Percentiles rank a stretch among this genome's conserved stretches.
phyloP scores from a whole-genome alignment of 2,113 vertebrate species.

The Cheilinus undulatus region DNA sequence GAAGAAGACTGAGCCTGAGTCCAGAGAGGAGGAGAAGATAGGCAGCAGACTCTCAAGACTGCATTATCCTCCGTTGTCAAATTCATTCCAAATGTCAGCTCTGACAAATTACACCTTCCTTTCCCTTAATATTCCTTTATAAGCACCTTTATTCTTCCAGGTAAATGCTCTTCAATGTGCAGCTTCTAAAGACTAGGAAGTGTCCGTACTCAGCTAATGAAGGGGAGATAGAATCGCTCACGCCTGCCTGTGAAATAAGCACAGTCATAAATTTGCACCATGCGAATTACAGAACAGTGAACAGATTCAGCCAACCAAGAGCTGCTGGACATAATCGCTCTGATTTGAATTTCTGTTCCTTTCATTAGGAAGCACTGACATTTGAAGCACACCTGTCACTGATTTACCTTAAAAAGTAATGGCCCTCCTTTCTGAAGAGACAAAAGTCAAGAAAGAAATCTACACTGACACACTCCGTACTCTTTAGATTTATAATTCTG shows the following conservation, averaged over 20 bases:
- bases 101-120: constrained; percentile 61
- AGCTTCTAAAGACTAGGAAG: constrained; percentile 31
- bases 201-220: constrained; percentile 59
- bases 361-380: constrained; percentile 77
- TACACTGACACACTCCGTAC: background rate
- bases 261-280: constrained; percentile 3
- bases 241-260: constrained; percentile 49
- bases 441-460: constrained; percentile 29
- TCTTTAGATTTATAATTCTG: background rate
- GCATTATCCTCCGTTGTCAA: constrained; percentile 54
- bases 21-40: constrained; percentile 32
- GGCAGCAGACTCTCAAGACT: constrained; percentile 29
- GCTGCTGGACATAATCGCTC: constrained; percentile 47
- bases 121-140: constrained; percentile 33
- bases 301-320: constrained; percentile 32
- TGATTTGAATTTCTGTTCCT: constrained; percentile 60
- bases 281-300: constrained; percentile 24
- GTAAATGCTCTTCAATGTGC: constrained; percentile 10
- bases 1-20: background rate
- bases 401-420: constrained; percentile 61
- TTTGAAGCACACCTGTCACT: constrained; percentile 59
- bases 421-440: constrained; percentile 32
- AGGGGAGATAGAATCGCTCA: constrained; percentile 38
- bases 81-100: constrained; percentile 56
- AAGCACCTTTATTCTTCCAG: constrained; percentile 57